Conservation (phyloP, 2,113 vertebrate species). For the Lipotes vexillifer region DNA sequence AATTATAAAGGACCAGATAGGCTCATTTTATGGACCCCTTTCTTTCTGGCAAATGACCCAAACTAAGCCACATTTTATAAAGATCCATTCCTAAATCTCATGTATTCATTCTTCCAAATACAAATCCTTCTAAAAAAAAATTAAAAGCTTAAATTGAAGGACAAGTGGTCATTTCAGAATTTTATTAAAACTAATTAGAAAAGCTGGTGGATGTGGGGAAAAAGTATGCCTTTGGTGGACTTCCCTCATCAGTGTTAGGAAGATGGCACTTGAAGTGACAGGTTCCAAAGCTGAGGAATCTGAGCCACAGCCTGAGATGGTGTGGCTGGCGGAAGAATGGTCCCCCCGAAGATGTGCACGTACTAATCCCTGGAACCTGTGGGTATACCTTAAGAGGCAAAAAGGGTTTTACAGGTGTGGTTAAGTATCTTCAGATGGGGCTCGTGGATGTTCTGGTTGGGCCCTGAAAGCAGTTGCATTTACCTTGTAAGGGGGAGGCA, state of each 20-base stretch:
- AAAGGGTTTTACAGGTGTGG: background rate
- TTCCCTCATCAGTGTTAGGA: background rate
- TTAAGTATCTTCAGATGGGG: fast-evolving
- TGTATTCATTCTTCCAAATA: too few relatives aligned
- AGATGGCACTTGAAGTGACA: background rate
- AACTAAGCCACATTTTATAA: background rate
- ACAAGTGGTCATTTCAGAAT: background rate
- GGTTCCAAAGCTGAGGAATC: background rate
- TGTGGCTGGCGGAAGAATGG: fast-evolving
- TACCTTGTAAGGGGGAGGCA: fast-evolving
- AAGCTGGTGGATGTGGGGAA: background rate
- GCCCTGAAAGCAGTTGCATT: fast-evolving
- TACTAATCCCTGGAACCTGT: background rate
- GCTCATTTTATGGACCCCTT: fast-evolving
- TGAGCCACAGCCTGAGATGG: fast-evolving
- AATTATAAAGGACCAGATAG: fast-evolving
- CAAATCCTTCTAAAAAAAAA: background rate
- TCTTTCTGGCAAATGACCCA: background rate
- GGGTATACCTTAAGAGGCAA: fast-evolving
- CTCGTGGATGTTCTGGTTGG: fast-evolving
- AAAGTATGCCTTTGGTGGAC: background rate
- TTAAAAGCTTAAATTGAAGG: background rate
- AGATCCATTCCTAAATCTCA: background rate
- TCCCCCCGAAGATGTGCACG: fast-evolving
- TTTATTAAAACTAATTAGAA: background rate